Percentiles rank a stretch among this genome's conserved stretches.
These are phyloP conservation scores for Crematogaster levior DNA, from an alignment of 2,888 invertebrate species.

Conservation along the genomic window DNA sequence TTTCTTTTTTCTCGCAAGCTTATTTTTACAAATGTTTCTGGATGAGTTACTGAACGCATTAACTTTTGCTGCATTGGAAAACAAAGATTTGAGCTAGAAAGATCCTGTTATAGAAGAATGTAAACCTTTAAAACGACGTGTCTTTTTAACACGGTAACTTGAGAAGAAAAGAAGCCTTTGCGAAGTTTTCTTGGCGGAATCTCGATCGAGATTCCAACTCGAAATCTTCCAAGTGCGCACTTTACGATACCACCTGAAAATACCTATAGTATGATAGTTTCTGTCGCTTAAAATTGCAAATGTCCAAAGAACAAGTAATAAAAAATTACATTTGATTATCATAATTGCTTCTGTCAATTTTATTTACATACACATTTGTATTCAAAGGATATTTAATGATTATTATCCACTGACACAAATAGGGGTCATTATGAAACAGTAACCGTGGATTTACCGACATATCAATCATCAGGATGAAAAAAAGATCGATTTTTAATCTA, in stretches of 20 bases:
- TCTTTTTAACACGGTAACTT: constrained; percentile 69
- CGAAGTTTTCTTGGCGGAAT: constrained; percentile 62
- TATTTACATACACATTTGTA: background rate
- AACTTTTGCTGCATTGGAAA: background rate
- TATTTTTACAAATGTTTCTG: background rate
- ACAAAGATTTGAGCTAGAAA: background rate
- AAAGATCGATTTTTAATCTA: background rate
- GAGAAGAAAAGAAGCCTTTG: constrained; percentile 69
- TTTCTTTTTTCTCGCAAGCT: background rate
- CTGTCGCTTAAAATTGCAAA: background rate
- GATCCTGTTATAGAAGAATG: background rate
- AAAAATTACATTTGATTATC: background rate
- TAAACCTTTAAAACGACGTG: background rate
- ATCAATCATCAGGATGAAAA: background rate
- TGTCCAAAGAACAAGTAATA: background rate
- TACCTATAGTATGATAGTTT: constrained; percentile 8
- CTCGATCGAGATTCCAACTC: constrained; percentile 62
- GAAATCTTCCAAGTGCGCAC: constrained; percentile 56
- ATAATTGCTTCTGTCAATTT: background rate
- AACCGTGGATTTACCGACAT: background rate
- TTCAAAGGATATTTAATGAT: background rate
- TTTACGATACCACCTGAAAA: constrained; percentile 30
- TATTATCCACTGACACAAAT: background rate
- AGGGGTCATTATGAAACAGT: constrained; percentile 12
- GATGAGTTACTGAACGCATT: background rate